Conservation (phyloP, 2,888 invertebrate species). For the Harpalus rufipes region DNA sequence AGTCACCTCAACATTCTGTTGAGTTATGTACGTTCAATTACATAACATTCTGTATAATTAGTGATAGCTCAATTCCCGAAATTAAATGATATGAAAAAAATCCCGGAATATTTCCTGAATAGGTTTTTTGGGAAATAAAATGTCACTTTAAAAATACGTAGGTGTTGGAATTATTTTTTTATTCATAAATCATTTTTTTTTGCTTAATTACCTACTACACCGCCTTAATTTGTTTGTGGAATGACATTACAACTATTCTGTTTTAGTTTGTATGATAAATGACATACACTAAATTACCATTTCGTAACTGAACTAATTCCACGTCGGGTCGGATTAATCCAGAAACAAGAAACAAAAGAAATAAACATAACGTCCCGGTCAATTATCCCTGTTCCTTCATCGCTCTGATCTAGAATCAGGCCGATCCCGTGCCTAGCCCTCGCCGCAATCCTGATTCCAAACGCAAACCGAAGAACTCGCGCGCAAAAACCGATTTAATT, state of each 20-base stretch:
- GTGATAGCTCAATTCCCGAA: no score
- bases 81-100: no score
- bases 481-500: conserved; percentile 52
- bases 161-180: neutral
- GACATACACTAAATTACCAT: conserved; percentile 3
- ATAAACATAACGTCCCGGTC: conserved; percentile 22
- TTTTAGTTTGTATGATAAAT: conserved; percentile 3
- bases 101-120: no score
- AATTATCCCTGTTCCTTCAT: conserved; percentile 30
- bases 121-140: no score
- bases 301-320: neutral
- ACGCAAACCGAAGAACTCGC: conserved; percentile 23
- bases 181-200: neutral
- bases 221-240: neutral
- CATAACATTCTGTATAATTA: no score
- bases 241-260: neutral
- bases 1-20: no score
- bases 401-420: neutral
- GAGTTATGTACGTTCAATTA: no score
- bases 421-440: neutral
- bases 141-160: no score
- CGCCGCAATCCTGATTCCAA: conserved; percentile 15
- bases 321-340: conserved; percentile 7
- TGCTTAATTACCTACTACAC: neutral
- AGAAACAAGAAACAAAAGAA: conserved; percentile 39